Evolutionary conservation across 1,140 invertebrate species (phyloP), one percentile per base, ranked within the genome.

Genomic region (Trichoplusia ni): DNA sequence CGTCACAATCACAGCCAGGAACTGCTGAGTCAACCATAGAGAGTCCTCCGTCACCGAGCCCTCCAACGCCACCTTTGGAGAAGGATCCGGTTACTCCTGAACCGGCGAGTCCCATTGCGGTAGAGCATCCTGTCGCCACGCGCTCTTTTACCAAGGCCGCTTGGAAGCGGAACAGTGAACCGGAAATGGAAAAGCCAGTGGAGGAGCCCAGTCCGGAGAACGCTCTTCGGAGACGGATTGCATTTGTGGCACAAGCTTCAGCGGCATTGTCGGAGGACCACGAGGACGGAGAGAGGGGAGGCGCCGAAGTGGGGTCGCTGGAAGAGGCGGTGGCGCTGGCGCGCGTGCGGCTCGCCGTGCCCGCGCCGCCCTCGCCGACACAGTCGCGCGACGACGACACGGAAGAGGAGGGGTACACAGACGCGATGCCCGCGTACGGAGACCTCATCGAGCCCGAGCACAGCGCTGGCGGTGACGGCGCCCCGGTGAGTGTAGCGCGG

Each of bases 321-420:
- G 84, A 90, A 68, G 86, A 86, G 76, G 87, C 87, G 78, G 87
- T 91, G 69, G 79, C 84, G 67, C 74, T 91, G 58, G 90, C 90
- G 42, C 80, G 86, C 58, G 74, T 71, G 73, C 79, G 83, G 62
- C 81, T 90, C 47, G 75, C 76, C 29, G 64, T 59, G 69, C 69
- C 75, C 62, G 75, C 77, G 66, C 77, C 79, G 75, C 75, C 79
- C 71, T 76, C 83, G 56, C 75, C 79, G 76, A 59, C 79, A 73
- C 82, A 81, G 35, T 81, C 83, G 74, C 82, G 73, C 68, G 85
- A 84, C 81, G 62, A 75, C 69, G 79, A 82, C 65, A 76, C 81
- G 54, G 84, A 84, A 73, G 82, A 88, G 78, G 86, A 88, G 85
- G 81, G 82, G 73, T 76, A 73, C 74, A 67, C 76, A 73, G 86